Conservation (phyloP, 2,113 vertebrate species). For the Baryphthengus martii region DNA sequence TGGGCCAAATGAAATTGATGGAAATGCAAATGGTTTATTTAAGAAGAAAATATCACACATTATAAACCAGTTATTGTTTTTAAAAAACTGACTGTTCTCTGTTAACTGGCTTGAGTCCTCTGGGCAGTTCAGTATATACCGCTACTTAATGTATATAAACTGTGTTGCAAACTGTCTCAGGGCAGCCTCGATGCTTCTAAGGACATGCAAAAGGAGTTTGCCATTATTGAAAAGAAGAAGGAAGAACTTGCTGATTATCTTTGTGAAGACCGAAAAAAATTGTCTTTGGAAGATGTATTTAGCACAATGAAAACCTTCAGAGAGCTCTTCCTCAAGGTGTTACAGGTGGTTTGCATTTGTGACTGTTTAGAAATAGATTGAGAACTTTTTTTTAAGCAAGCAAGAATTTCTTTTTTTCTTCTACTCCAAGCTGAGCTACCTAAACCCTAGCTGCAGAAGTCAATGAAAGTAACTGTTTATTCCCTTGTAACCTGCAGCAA, state of each 20-base stretch:
- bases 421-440: background rate
- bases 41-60: background rate
- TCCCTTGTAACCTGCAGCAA: background rate
- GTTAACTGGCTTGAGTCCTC: background rate
- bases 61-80: background rate
- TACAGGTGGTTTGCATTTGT: conserved; percentile 82
- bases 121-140: background rate
- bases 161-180: conserved; percentile 62
- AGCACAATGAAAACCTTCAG: conserved; percentile 86
- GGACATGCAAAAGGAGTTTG: conserved; percentile 72
- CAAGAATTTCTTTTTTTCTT: background rate
- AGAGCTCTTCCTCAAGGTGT: conserved; percentile 81
- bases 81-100: background rate
- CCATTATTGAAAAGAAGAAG: conserved; percentile 74
- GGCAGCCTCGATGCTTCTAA: conserved; percentile 67
- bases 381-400: background rate
- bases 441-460: background rate
- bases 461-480: background rate
- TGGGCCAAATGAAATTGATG: background rate
- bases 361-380: background rate
- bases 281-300: conserved; percentile 88
- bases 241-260: conserved; percentile 85
- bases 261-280: conserved; percentile 82
- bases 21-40: background rate
- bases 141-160: background rate